Evolutionary conservation across 92 coral and sea anemone species (phyloP), one percentile per base, ranked within the genome.

Genomic region (Zoanthus sociatus): DNA sequence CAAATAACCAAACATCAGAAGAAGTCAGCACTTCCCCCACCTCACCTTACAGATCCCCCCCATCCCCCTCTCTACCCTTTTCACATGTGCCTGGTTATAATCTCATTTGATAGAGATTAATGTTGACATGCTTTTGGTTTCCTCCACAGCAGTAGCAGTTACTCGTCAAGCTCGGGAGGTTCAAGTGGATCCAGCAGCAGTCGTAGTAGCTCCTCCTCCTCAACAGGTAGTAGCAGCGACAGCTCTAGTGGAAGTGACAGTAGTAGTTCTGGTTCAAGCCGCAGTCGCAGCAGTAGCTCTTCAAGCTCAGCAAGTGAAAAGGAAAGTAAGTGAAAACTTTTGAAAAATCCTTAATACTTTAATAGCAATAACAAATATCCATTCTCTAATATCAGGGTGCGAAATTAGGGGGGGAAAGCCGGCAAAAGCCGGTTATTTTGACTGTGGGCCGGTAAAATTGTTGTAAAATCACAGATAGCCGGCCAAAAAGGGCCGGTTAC

Each of bases 81-180:
- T n/a, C n/a, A n/a, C n/a, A n/a, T n/a, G n/a, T n/a, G n/a, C n/a
- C n/a, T 50, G 5, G 54, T 33, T 3, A 4, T 50, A 10, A 50
- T 50, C 26, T 73, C 45, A 7, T 73, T 16, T 18, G 16, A 46
- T 17, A 69, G 74, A 9, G 31, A 15, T 37, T 44, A 1, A 7
- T 18, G 11, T 51, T 31, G 13, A 33, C 42, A 33, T 33, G 42
- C 5, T 50, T 54, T 15, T 78, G 0, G 45, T 7, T 45, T 26
- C 71, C n/a, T 47, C 50, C 11, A 31, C 84, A 9, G 61, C 83
- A 87, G 88, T 71, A 50, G 78, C 70, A 90, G 94, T 79, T 92
- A 89, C 75, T 94, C 94, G 0, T 95, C 99, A 30, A 94, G 98
- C 48, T 93, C 97, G 10, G 98, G 98, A 51, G 94, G 98, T 64